Conservation (phyloP, 2,113 vertebrate genomes). For the Nannobrachium achirus region DNA sequence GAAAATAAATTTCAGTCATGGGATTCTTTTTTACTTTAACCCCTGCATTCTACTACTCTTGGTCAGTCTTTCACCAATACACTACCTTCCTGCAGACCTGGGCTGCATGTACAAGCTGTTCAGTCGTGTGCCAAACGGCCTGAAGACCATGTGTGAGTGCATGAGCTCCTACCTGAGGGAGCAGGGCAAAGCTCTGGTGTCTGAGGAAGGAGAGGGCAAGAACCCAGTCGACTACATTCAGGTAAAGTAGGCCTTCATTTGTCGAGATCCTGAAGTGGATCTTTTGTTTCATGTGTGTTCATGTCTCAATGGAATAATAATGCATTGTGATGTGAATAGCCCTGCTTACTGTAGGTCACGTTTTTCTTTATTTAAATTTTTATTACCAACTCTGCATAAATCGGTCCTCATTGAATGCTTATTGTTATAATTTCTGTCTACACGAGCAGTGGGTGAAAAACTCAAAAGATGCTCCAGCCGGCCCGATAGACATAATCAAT, state of each 20-base stretch:
- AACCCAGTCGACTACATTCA: slow-evolving; percentile 99
- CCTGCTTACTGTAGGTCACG: background rate
- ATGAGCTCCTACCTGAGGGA: slow-evolving; percentile 97
- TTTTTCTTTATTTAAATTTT: too few species aligned
- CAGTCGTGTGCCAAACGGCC: slow-evolving; percentile 94
- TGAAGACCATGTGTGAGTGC: slow-evolving; percentile 99
- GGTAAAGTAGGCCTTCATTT: slow-evolving; percentile 69
- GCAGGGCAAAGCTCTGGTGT: slow-evolving; percentile 96
- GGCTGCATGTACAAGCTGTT: slow-evolving; percentile 99
- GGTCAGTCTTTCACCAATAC: background rate
- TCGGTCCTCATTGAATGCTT: too few species aligned
- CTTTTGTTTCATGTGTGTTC: background rate
- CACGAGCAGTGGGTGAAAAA: too few species aligned
- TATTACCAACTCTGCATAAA: too few species aligned
- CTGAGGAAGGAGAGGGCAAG: slow-evolving; percentile 96
- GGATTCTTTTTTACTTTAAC: too few species aligned
- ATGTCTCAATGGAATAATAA: background rate
- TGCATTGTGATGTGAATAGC: background rate
- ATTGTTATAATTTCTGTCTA: too few species aligned
- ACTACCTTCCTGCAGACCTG: slow-evolving; percentile 81
- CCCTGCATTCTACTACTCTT: background rate
- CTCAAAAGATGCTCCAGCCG: too few species aligned
- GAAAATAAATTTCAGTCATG: background rate
- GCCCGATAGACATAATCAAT: too few species aligned
- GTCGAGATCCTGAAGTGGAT: background rate